Conservation (phyloP, 2,797 vertebrate genomes). For the Poliocrania exsul region DNA sequence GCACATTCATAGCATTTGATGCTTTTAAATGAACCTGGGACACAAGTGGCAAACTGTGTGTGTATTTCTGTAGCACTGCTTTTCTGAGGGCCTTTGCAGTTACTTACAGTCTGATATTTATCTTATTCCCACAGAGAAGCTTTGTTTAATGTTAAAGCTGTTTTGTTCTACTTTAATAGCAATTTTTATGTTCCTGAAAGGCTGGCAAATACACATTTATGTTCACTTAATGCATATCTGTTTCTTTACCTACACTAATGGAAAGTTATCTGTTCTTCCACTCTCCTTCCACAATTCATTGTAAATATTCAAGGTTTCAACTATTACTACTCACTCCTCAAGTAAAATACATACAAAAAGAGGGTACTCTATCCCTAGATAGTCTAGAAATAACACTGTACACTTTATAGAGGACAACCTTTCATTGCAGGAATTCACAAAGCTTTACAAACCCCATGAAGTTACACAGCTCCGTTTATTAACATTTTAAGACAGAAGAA, state of each 20-base stretch:
- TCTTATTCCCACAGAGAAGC: neutral
- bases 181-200: constrained; percentile 7
- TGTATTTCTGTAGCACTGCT: neutral
- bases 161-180: constrained; percentile 33
- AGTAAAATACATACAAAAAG: neutral
- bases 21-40: neutral
- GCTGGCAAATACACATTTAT: neutral
- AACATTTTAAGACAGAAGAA: constrained; percentile 27
- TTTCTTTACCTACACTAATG: neutral
- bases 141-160: neutral
- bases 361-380: neutral
- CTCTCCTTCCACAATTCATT: neutral
- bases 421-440: neutral
- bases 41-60: neutral
- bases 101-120: neutral
- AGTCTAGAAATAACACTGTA: neutral
- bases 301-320: neutral
- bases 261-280: neutral
- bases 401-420: neutral
- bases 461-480: neutral
- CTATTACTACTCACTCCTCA: neutral
- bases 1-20: neutral
- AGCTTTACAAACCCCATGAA: neutral
- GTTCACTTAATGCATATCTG: neutral
- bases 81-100: neutral